Percentiles rank a stretch among this genome's conserved stretches.
These are phyloP conservation scores for Eutolmus rufibarbis DNA, from an alignment of 2,888 invertebrate species.

Conservation along the genomic window DNA sequence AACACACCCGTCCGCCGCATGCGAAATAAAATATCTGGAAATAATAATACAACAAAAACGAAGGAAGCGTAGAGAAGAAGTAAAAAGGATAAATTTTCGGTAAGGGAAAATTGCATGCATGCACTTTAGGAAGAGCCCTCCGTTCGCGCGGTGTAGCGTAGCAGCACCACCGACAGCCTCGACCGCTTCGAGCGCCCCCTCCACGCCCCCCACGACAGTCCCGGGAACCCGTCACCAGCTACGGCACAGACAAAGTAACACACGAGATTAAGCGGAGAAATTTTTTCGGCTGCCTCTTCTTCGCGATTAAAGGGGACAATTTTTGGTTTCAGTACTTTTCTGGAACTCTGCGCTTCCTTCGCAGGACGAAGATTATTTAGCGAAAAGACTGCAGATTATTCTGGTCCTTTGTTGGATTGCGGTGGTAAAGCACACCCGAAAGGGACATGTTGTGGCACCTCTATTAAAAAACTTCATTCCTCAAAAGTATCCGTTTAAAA, in stretches of 20 bases:
- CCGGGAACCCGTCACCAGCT: neutral
- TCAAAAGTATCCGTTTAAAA: neutral
- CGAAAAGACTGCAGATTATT: neutral
- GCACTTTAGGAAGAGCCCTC: neutral
- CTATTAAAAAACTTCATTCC: neutral
- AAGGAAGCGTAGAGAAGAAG: constrained; percentile 9
- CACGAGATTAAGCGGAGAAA: neutral
- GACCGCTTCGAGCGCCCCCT: neutral
- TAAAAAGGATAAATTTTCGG: constrained; percentile 29
- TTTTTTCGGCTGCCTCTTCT: constrained; percentile 4
- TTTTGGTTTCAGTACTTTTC: neutral
- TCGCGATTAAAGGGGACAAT: constrained; percentile 14
- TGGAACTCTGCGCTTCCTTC: neutral
- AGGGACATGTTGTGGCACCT: neutral
- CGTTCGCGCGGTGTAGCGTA: neutral
- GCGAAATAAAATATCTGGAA: constrained; percentile 31
- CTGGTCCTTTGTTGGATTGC: neutral
- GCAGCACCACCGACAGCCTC: neutral
- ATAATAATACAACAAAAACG: constrained; percentile 28
- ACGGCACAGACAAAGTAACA: constrained; percentile 20
- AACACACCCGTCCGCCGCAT: neutral
- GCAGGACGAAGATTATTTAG: neutral
- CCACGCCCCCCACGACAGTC: neutral
- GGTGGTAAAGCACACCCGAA: neutral
- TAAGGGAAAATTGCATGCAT: constrained; percentile 30